phyloP scores from a whole-genome alignment of 2,113 vertebrate genomes.

The Nicator chloris region DNA sequence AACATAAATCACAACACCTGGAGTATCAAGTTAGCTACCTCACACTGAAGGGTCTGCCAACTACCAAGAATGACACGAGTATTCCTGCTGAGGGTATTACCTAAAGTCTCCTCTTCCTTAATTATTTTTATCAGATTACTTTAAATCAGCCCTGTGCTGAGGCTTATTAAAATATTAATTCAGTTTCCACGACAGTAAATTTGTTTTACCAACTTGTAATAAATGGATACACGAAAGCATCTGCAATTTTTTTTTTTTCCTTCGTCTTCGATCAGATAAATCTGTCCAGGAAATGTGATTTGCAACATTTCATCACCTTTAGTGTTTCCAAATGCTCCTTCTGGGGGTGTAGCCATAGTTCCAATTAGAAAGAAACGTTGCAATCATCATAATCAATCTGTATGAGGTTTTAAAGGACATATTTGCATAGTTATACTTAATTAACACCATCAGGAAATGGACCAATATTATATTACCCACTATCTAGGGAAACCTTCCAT shows the following conservation, averaged over 20 bases:
- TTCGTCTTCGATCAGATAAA: too few relatives aligned
- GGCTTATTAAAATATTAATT: neutral
- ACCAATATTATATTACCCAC: neutral
- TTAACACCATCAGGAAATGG: neutral
- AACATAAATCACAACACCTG: neutral
- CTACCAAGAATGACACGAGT: neutral
- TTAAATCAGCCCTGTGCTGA: neutral
- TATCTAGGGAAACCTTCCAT: neutral
- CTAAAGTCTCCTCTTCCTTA: neutral
- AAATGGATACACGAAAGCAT: neutral
- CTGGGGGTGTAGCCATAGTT: neutral
- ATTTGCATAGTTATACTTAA: neutral
- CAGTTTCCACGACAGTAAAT: neutral
- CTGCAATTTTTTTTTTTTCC: neutral
- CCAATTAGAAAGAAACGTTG: neutral
- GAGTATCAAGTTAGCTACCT: neutral
- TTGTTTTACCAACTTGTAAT: neutral
- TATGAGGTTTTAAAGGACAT: neutral
- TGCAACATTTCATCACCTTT: neutral
- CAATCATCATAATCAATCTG: neutral
- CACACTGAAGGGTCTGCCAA: neutral
- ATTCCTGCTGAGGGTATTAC: neutral
- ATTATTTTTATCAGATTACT: constrained; percentile 24
- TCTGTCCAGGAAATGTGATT: neutral
- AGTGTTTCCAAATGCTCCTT: neutral